Conservation (phyloP, 2,113 vertebrate species). For the Oncorhynchus gorbuscha region DNA sequence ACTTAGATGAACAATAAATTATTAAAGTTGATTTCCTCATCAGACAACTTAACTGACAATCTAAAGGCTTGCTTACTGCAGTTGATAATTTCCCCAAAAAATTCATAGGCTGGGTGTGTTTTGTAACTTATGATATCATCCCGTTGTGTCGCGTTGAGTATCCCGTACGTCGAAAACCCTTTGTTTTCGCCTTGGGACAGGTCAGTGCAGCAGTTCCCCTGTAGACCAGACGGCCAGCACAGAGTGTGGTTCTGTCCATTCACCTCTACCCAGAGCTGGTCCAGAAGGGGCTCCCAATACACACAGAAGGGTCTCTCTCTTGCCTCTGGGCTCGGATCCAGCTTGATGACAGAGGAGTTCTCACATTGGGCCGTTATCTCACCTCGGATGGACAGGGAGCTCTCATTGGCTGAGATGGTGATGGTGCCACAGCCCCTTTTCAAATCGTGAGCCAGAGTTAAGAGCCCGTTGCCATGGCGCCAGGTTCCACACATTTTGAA, state of each 20-base stretch:
- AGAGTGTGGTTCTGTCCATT: constrained; percentile 12
- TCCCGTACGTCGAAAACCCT: constrained; percentile 1
- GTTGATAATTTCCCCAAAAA: accelerated
- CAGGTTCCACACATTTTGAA: constrained; percentile 68
- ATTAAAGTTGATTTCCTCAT: no score
- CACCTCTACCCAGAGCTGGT: constrained; percentile 61
- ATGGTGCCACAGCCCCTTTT: constrained; percentile 51
- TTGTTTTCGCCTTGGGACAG: background rate
- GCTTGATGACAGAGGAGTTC: background rate
- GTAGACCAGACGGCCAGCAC: constrained; percentile 41
- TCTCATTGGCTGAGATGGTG: constrained; percentile 56
- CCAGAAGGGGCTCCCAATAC: constrained; percentile 70
- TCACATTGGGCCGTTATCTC: constrained; percentile 49
- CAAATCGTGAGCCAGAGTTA: constrained; percentile 45
- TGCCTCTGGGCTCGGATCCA: accelerated
- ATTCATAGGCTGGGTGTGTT: constrained; percentile 17
- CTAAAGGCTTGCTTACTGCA: constrained; percentile 61
- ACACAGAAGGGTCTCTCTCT: constrained; percentile 54
- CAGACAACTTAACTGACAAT: background rate
- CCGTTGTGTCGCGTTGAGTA: background rate
- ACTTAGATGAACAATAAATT: no score
- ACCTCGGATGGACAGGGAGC: constrained; percentile 57
- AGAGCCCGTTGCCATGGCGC: constrained; percentile 17
- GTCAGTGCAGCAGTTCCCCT: constrained; percentile 55
- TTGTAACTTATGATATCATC: accelerated